A percentile compares a stretch with the other conserved stretches of the same genome.
Evolutionary conservation across 2,797 vertebrate species (phyloP).

Genomic region (Anniella stebbinsi): DNA sequence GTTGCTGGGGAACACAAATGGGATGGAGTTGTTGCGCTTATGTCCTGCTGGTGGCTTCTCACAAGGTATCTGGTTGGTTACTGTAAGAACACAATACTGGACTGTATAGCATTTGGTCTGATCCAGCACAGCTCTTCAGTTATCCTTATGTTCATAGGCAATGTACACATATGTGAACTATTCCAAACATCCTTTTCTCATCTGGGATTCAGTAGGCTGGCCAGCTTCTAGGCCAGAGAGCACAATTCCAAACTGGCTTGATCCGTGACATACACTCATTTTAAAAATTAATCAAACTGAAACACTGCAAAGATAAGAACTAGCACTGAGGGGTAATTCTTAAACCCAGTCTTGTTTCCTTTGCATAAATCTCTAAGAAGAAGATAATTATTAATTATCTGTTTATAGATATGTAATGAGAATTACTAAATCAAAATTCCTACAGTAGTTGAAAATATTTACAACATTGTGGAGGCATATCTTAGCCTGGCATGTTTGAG

Average conservation of each 20-base stretch:
- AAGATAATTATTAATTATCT: constrained; percentile 57
- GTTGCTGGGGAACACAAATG: too few species aligned
- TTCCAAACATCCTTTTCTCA: not conserved
- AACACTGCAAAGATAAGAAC: accelerated
- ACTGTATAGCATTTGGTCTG: too few species aligned
- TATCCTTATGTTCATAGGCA: not conserved
- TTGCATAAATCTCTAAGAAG: constrained; percentile 33
- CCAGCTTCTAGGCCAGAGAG: not conserved
- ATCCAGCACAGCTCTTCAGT: too few species aligned
- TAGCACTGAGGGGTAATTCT: not conserved
- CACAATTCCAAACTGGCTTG: not conserved
- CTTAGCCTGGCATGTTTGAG: constrained; percentile 55
- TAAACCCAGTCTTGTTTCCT: not conserved
- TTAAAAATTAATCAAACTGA: not conserved
- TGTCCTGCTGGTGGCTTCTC: too few species aligned
- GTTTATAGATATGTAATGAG: constrained; percentile 48
- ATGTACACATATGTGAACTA: not conserved
- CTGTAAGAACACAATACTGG: too few species aligned
- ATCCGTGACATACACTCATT: not conserved
- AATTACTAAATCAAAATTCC: constrained; percentile 56
- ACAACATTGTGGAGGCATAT: constrained; percentile 44
- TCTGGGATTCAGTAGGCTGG: not conserved
- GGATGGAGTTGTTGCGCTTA: too few species aligned
- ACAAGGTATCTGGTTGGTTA: too few species aligned
- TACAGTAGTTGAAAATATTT: constrained; percentile 59